Conservation (phyloP, 2,113 vertebrate species). For the Channa maculata region DNA sequence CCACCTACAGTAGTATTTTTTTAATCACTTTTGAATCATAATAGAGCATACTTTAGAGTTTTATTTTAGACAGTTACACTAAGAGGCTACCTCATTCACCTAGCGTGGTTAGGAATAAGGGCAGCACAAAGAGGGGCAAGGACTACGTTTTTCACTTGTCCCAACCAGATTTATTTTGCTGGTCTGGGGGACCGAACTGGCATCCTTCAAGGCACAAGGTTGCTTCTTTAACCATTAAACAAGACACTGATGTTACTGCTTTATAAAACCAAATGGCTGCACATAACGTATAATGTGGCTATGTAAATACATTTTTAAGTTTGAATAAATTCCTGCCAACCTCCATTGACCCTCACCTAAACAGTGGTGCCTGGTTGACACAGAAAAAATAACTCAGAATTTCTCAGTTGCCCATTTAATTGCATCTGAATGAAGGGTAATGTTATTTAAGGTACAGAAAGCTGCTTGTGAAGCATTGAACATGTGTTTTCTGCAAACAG, state of each 20-base stretch:
- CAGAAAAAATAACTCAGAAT: constrained; percentile 33
- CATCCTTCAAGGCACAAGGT: no score
- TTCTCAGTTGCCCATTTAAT: constrained; percentile 25
- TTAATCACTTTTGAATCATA: background rate
- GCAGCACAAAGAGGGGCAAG: no score
- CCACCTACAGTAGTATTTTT: background rate
- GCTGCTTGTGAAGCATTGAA: constrained; percentile 16
- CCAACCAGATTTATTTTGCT: no score
- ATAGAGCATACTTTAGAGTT: background rate
- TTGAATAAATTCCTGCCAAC: constrained; percentile 25
- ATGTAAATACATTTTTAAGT: constrained; percentile 34
- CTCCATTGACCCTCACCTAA: no score
- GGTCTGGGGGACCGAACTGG: no score
- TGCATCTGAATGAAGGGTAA: constrained; percentile 36
- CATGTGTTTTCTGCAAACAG: constrained; percentile 31
- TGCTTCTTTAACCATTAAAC: background rate
- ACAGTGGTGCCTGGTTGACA: no score
- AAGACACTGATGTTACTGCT: background rate
- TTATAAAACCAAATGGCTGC: background rate
- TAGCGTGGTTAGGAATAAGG: no score
- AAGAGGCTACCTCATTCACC: no score
- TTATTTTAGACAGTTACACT: no score
- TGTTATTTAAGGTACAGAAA: constrained; percentile 22
- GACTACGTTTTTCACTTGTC: no score
- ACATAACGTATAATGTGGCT: background rate